These are phyloP conservation scores for Sciurus vulgaris DNA, from an alignment of 2,797 vertebrate genomes.

Conservation along the genomic window DNA sequence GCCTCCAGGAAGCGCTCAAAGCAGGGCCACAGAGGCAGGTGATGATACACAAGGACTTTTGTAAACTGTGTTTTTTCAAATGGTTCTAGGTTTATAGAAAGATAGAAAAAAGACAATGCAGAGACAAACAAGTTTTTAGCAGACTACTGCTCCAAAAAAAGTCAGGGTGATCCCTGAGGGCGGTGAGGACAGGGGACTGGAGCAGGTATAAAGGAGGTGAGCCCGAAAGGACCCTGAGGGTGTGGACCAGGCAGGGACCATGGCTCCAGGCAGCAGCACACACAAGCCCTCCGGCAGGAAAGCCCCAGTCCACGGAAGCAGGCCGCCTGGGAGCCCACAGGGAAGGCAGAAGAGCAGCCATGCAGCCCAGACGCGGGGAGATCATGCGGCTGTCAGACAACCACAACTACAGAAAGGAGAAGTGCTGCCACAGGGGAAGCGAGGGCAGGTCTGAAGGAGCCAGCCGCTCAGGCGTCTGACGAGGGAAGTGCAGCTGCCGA, in stretches of 20 bases:
- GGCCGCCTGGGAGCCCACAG: not conserved
- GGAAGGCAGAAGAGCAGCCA: not conserved
- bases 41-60: accelerated
- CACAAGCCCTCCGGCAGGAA: not conserved
- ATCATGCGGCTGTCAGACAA: accelerated
- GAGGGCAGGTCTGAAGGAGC: not conserved
- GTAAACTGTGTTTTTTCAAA: not conserved
- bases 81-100: not conserved
- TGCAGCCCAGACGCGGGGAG: not conserved
- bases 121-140: not conserved
- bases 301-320: no score
- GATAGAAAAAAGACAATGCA: not conserved
- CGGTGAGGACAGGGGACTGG: no score
- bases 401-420: accelerated
- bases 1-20: not conserved
- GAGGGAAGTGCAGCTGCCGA: accelerated
- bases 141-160: not conserved
- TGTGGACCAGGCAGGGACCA: not conserved
- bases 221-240: no score
- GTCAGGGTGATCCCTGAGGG: not conserved
- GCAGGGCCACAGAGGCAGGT: not conserved
- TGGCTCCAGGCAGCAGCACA: not conserved
- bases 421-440: no score
- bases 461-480: accelerated
- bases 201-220: not conserved